A percentile compares a stretch with the other conserved stretches of the same genome.
Conservation (phyloP, 2,113 vertebrate genomes). For the Falco punctatus region DNA sequence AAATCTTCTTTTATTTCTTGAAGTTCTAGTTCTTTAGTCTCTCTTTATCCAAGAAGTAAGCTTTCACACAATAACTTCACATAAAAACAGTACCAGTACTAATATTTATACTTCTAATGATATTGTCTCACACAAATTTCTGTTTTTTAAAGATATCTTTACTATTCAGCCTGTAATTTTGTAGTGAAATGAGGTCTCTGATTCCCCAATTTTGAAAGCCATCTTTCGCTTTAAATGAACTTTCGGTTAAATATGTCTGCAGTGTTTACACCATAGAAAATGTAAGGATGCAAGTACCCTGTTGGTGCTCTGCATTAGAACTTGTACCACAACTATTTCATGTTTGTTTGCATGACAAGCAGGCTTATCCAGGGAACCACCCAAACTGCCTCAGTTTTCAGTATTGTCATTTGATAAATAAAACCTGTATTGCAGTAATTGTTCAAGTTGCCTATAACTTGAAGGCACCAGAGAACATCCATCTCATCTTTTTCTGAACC, state of each 20-base stretch:
- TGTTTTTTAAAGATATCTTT: neutral
- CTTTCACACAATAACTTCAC: neutral
- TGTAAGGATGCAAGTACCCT: neutral
- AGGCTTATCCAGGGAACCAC: neutral
- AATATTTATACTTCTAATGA: neutral
- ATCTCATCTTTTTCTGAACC: neutral
- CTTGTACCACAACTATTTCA: neutral
- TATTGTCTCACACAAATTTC: neutral
- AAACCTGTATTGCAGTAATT: neutral
- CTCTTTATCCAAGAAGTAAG: neutral
- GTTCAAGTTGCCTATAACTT: neutral
- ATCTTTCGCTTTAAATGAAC: neutral
- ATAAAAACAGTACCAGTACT: neutral
- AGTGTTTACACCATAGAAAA: neutral
- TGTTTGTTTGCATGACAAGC: neutral
- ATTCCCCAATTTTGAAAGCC: neutral
- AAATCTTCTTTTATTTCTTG: neutral
- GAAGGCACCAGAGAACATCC: neutral
- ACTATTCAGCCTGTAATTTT: neutral
- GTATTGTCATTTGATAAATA: neutral
- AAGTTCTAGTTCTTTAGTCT: neutral
- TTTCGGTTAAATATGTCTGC: neutral
- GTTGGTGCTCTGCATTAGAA: rapidly evolving
- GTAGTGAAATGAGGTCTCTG: rapidly evolving
- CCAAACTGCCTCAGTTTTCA: neutral